Evolutionary conservation across 1,140 invertebrate species (phyloP), one percentile per base, ranked within the genome.

Genomic region (Bacillus rossius): DNA sequence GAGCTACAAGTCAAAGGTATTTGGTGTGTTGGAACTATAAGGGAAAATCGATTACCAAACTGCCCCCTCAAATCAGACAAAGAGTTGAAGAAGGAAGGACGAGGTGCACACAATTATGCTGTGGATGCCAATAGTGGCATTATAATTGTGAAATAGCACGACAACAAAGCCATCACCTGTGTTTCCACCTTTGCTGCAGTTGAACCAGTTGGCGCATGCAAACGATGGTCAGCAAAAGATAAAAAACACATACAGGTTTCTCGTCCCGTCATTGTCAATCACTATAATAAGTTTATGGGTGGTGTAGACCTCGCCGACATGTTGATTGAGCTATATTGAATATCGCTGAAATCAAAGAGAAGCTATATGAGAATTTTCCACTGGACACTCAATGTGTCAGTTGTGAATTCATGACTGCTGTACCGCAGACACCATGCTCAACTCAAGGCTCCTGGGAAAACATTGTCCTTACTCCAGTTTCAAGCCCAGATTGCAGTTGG

Each of bases 361-460:
- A 77, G 71, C 70, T 71, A 73, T 57, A 60, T 71, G 14, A 50
- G 72, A 59, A 62, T 78, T 25, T 75, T 77, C 64, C 74, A 69
- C 54, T 73, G 77, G 58, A 62, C 77, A 23, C 57, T 79, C 49
- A 71, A 77, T 62, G 60, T 76, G 59, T 17, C 42, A 58, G 41
- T 61, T 38, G 65, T 71, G 19, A 70, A 68, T 58, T 43, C 59
- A 13, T 73, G 68, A 68, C 20, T 69, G 19, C 40, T 67, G 17
- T 62, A 65, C 26, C 25, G 51, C 17, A 47, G 43, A 16, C 29
- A 38, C 14, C 22, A 42, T 22, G 59, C 51, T 42, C 48, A 51
- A 20, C 51, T n/a, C 26, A 14, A 41, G 34, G 16, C 16, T 20
- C 56, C 37, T 29, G 16, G 13, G 38, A 13, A 51, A 22, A 4